phyloP scores from a whole-genome alignment of 2,113 vertebrate genomes.

The Pelvicachromis taeniatus region DNA sequence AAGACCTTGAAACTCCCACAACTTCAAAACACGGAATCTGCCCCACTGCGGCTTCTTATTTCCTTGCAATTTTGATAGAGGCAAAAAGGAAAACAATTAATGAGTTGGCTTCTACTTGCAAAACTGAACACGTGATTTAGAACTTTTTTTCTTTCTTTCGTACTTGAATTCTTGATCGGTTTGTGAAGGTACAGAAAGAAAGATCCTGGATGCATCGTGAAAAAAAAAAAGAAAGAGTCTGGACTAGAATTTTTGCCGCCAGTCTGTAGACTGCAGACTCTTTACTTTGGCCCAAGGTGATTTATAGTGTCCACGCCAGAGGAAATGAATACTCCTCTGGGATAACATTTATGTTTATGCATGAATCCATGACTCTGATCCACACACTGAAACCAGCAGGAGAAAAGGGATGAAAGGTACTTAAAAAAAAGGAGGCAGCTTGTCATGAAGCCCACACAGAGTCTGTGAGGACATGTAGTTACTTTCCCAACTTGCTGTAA shows the following conservation, averaged over 20 bases:
- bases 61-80: neutral
- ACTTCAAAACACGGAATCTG: slow-evolving; percentile 17
- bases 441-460: slow-evolving; percentile 32
- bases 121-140: neutral
- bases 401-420: slow-evolving; percentile 36
- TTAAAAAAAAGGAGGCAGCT: slow-evolving; percentile 21
- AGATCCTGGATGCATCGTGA: neutral
- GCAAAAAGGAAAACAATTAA: slow-evolving; percentile 6
- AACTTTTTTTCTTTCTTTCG: slow-evolving; percentile 7
- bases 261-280: slow-evolving; percentile 37
- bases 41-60: slow-evolving; percentile 18
- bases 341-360: slow-evolving; percentile 50
- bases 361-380: slow-evolving; percentile 42
- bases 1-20: slow-evolving; percentile 55
- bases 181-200: neutral
- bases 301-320: slow-evolving; percentile 39
- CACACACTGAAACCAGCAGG: neutral
- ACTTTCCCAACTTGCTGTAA: neutral
- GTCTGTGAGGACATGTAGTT: neutral
- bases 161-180: neutral
- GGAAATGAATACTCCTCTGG: slow-evolving; percentile 34
- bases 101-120: neutral
- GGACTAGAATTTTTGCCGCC: slow-evolving; percentile 3
- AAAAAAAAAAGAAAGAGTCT: neutral
- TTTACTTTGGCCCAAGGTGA: slow-evolving; percentile 62